phyloP scores from a whole-genome alignment of 2,113 vertebrate genomes.

The Proterorhinus semilunaris region DNA sequence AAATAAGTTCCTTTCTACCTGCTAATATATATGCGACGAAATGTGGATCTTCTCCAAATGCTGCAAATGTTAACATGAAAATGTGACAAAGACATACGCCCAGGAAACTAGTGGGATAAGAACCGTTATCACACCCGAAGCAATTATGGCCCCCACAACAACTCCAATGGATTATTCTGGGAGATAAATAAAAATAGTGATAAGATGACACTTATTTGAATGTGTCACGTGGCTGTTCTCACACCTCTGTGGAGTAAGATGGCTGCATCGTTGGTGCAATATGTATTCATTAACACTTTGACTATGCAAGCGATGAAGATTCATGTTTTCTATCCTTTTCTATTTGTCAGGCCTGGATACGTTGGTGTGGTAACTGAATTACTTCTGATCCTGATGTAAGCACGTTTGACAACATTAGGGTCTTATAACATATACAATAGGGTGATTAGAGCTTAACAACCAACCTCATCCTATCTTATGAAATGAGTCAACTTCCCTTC shows the following conservation, averaged over 20 bases:
- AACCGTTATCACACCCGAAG: conserved; percentile 28
- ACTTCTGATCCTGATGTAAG: too few relatives aligned
- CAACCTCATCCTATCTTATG: too few relatives aligned
- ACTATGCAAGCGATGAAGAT: not conserved
- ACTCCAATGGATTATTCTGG: not conserved
- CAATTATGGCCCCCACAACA: conserved; percentile 2
- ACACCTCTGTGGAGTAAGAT: not conserved
- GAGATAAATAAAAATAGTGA: not conserved
- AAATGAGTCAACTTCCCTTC: too few relatives aligned
- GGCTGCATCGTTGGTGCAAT: not conserved
- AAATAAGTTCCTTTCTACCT: not conserved
- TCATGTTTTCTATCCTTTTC: too few relatives aligned
- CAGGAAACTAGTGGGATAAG: conserved; percentile 21
- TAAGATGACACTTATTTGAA: not conserved
- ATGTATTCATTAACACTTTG: not conserved
- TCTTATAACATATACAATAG: too few relatives aligned
- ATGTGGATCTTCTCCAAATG: conserved; percentile 8
- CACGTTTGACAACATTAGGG: too few relatives aligned
- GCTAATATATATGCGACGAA: conserved; percentile 22
- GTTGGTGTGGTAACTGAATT: too few relatives aligned
- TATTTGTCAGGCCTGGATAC: too few relatives aligned
- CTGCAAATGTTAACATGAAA: not conserved
- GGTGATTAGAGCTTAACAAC: too few relatives aligned
- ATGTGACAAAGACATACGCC: conserved; percentile 4
- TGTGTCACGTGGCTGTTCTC: not conserved